These are phyloP conservation scores for Sceliomorpha sp. DNA, from an alignment of 2,888 invertebrate species.

Conservation along the genomic window DNA sequence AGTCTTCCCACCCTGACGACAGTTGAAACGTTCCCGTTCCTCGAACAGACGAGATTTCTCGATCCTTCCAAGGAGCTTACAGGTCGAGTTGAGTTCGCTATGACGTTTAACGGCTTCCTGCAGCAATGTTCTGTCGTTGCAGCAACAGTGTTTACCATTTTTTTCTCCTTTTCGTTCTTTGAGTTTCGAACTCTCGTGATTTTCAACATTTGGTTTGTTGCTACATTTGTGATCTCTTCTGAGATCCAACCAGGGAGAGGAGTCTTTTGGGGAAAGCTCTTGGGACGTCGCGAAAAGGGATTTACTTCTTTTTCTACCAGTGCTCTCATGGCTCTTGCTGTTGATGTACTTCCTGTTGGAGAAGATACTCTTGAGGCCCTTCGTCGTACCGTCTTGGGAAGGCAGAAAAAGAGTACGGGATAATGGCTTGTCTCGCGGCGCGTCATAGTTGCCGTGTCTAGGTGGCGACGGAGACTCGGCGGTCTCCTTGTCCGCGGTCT, in stretches of 20 bases:
- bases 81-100: too few relatives aligned
- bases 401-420: background rate
- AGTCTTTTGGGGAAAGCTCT: slow-evolving; percentile 49
- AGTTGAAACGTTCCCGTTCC: too few relatives aligned
- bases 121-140: slow-evolving; percentile 3
- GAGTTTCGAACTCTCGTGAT: slow-evolving; percentile 3
- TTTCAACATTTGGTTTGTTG: slow-evolving; percentile 10
- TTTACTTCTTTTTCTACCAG: slow-evolving; percentile 58
- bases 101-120: too few relatives aligned
- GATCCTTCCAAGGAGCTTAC: background rate
- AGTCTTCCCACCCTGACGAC: too few relatives aligned
- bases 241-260: slow-evolving; percentile 32
- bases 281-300: slow-evolving; percentile 57
- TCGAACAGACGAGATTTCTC: background rate
- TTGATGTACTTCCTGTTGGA: slow-evolving; percentile 32
- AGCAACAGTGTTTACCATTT: slow-evolving; percentile 10
- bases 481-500: too few relatives aligned
- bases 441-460: slow-evolving; percentile 1
- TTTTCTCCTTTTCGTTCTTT: slow-evolving; percentile 1
- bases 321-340: slow-evolving; percentile 41
- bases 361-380: slow-evolving; percentile 49
- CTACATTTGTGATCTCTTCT: slow-evolving; percentile 24
- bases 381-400: slow-evolving; percentile 22
- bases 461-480: too few relatives aligned
- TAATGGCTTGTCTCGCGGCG: background rate